Evolutionary conservation across 2,888 invertebrate species (phyloP), one percentile per base, ranked within the genome.

Genomic region (Sesia bembeciformis): DNA sequence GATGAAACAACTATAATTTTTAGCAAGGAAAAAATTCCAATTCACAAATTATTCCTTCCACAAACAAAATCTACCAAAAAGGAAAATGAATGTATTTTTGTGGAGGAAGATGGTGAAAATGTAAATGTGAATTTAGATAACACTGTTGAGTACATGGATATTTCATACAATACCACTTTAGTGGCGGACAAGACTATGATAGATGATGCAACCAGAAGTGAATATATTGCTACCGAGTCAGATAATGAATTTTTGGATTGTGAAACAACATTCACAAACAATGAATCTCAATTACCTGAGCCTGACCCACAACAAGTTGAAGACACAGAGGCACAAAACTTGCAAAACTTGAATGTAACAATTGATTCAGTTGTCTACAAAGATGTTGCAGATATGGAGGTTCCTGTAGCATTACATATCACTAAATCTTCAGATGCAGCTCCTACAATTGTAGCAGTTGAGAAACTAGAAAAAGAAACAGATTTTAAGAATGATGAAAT

Each of bases 221-320:
- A 70, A 54, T 52, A 54, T 40, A 62, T 54, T 54, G 57, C 61
- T 58, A 2, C 23, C 40, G 86, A 87, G 57, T 86, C 87, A 4
- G 88, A 88, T 59, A 66, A 75, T 66, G 87, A 87, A 59, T 88
- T 88, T 78, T 63, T 83, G 46, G 88, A 89, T 59, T 88, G 88
- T 71, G 88, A 88, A 69, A 79, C 84, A 53, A 84, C 83, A 62
- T 76, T 85, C 58, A 74, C 71, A n/a, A 80, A 80, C 59, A 72
- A 70, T 67, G 76, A 77, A 53, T 65, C 64, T 50, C 49, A 23
- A 6, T 46, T 46, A 23, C 46, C n/a, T 8, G 23, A 23, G 23
- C 1, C 1, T 23, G 23, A 23, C 23, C 23, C 23, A 23, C 23
- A 23, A 23, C 23, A 1, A 23, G 23, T 23, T 23, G 23, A 23